phyloP scores from a whole-genome alignment of 2,797 vertebrate species.

The Octomys mimax region DNA sequence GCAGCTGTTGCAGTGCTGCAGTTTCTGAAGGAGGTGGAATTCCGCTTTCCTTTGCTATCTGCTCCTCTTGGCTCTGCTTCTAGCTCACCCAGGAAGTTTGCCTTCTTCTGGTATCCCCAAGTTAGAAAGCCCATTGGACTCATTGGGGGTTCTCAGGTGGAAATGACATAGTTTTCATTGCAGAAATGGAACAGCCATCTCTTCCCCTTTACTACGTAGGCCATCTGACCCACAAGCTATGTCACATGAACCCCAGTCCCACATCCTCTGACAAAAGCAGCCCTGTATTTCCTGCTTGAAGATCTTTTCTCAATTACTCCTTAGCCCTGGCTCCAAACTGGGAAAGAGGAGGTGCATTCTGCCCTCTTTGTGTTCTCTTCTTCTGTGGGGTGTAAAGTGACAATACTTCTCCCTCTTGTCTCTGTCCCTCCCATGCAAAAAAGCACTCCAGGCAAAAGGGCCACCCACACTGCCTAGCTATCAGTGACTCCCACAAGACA shows the following conservation, averaged over 20 bases:
- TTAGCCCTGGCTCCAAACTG: not conserved
- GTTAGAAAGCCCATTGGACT: not conserved
- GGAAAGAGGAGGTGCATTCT: slow-evolving; percentile 18
- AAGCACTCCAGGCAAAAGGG: not conserved
- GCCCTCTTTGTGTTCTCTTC: not conserved
- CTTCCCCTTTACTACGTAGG: not conserved
- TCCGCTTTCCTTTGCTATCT: not conserved
- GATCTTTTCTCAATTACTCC: not conserved
- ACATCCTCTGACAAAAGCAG: not conserved
- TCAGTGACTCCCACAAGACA: not conserved
- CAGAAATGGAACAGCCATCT: not conserved
- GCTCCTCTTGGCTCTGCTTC: not conserved
- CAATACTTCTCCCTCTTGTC: not conserved
- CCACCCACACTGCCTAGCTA: not conserved
- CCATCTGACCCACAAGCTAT: not conserved
- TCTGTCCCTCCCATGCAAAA: not conserved
- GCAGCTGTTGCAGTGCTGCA: not conserved
- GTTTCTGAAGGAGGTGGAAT: not conserved
- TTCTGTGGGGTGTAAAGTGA: not conserved
- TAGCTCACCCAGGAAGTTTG: not conserved
- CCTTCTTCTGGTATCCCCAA: not conserved
- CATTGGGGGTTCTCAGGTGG: not conserved
- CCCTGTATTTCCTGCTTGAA: not conserved
- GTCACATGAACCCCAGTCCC: not conserved
- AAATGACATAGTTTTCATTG: not conserved